Conservation (phyloP, 2,888 invertebrate species). For the Xestia sexstrigata region DNA sequence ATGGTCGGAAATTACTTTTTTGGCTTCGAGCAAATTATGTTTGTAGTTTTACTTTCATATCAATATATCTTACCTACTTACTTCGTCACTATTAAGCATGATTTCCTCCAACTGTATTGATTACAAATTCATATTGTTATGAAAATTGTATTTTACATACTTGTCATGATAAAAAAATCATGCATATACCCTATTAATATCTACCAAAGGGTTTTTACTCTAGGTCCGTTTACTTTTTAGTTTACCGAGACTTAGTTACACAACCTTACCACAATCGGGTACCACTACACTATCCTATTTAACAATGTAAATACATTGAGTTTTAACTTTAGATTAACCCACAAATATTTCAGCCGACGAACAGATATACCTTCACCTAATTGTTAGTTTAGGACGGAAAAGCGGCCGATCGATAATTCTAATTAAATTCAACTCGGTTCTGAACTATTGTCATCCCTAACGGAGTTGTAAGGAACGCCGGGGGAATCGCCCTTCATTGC, state of each 20-base stretch:
- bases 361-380: slow-evolving; percentile 68
- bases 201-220: slow-evolving; percentile 5
- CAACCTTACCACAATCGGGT: slow-evolving; percentile 46
- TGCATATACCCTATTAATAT: slow-evolving; percentile 1
- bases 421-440: slow-evolving; percentile 82
- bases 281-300: slow-evolving; percentile 56
- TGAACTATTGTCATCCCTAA: slow-evolving; percentile 80
- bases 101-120: neutral
- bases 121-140: neutral
- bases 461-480: slow-evolving; percentile 75
- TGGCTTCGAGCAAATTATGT: slow-evolving; percentile 13
- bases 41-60: neutral
- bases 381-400: slow-evolving; percentile 75
- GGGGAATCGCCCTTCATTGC: slow-evolving; percentile 85
- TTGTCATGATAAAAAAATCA: too few species aligned
- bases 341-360: slow-evolving; percentile 63
- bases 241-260: slow-evolving; percentile 42
- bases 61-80: neutral
- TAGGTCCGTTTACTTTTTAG: slow-evolving; percentile 41
- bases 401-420: slow-evolving; percentile 82
- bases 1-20: neutral
- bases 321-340: slow-evolving; percentile 67
- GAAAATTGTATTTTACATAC: neutral
- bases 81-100: neutral
- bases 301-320: slow-evolving; percentile 66